These are phyloP conservation scores for Typhlichthys subterraneus DNA, from an alignment of 2,797 vertebrate species.

Conservation along the genomic window DNA sequence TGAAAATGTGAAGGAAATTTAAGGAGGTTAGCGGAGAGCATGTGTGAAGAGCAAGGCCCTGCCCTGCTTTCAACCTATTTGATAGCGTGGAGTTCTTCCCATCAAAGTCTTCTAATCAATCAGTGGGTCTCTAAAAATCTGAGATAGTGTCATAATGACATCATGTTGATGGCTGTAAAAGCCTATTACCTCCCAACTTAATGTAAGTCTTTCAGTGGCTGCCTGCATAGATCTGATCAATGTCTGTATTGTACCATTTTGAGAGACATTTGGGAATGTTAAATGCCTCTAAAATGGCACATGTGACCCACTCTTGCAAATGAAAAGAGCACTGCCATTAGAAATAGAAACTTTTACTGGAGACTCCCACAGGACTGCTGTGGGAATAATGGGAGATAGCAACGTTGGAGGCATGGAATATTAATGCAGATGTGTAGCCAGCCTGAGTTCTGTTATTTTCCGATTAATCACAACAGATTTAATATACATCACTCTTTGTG, in stretches of 20 bases:
- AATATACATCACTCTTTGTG: constrained; percentile 35
- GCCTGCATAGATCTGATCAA: constrained; percentile 31
- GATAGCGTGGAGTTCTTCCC: constrained; percentile 48
- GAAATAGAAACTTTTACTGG: constrained; percentile 55
- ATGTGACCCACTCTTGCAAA: constrained; percentile 54
- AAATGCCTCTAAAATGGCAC: constrained; percentile 57
- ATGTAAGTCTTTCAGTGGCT: constrained; percentile 28
- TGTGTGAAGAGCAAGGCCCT: constrained; percentile 29
- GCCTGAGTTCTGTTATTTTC: constrained; percentile 52
- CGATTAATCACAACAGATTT: constrained; percentile 50
- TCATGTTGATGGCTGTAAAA: constrained; percentile 50
- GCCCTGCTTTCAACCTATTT: constrained; percentile 54
- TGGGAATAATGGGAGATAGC: constrained; percentile 59
- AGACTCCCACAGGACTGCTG: constrained; percentile 57
- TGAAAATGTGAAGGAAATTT: constrained; percentile 55
- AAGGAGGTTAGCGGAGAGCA: constrained; percentile 28
- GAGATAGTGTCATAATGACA: constrained; percentile 53
- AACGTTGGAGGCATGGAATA: constrained; percentile 56
- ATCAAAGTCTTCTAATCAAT: constrained; percentile 62
- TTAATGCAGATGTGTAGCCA: constrained; percentile 49
- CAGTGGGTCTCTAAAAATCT: constrained; percentile 52
- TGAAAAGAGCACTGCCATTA: constrained; percentile 48
- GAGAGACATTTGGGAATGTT: constrained; percentile 50
- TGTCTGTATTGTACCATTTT: constrained; percentile 24
- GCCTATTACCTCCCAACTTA: constrained; percentile 34